Conservation (phyloP, 2,113 vertebrate species). For the Mustela lutreola region DNA sequence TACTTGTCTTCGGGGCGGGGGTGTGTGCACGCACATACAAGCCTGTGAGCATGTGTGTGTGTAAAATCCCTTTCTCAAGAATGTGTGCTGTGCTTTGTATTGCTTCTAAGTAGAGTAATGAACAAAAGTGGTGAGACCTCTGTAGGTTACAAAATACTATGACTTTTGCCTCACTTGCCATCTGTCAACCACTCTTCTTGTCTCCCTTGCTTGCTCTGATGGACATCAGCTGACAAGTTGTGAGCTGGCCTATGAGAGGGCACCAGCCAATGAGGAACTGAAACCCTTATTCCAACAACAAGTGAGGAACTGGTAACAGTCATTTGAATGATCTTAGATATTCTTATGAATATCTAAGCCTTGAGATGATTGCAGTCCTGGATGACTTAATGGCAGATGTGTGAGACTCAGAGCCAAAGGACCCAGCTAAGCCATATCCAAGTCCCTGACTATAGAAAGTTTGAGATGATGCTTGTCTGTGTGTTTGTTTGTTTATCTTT, state of each 20-base stretch:
- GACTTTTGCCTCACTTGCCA: neutral
- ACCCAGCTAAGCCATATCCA: neutral
- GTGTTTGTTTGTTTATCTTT: neutral
- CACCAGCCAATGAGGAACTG: neutral
- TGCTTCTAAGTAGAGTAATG: neutral
- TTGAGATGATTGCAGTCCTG: neutral
- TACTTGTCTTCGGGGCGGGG: neutral
- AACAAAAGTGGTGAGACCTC: neutral
- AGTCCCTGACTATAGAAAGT: neutral
- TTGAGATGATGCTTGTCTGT: neutral
- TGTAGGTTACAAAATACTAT: neutral
- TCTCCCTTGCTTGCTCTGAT: neutral
- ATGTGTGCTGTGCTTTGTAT: neutral
- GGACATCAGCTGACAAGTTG: neutral
- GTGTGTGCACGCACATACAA: neutral
- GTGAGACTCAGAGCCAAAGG: neutral
- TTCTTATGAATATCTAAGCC: neutral
- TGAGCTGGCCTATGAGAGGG: neutral
- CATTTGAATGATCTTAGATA: neutral
- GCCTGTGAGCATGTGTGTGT: neutral
- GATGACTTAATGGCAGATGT: neutral
- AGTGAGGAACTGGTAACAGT: neutral
- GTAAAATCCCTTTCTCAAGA: neutral
- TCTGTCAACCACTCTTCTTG: neutral
- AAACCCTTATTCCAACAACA: neutral